Evolutionary conservation across 2,888 invertebrate species (phyloP).

Genomic region (Dyspetes luteomarginatus): DNA sequence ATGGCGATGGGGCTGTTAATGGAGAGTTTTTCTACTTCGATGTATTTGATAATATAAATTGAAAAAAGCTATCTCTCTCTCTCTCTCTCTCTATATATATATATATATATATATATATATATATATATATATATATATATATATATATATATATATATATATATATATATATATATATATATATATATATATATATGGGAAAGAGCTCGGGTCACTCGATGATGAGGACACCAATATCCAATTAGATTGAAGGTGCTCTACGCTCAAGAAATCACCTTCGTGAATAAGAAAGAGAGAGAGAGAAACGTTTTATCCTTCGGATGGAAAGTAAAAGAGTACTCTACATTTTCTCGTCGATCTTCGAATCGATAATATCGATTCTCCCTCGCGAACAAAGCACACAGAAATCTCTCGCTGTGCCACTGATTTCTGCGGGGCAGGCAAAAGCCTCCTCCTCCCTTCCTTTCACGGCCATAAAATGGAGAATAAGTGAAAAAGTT

Average conservation of each 20-base stretch:
- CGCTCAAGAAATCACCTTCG: slow-evolving; percentile 45
- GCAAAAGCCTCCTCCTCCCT: slow-evolving; percentile 36
- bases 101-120: neutral
- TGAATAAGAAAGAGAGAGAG: neutral
- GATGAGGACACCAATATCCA: slow-evolving; percentile 62
- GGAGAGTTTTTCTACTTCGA: slow-evolving; percentile 4
- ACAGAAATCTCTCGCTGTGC: slow-evolving; percentile 25
- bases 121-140: slow-evolving; percentile 1
- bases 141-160: neutral
- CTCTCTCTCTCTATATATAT: neutral
- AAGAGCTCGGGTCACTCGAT: slow-evolving; percentile 45
- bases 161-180: neutral
- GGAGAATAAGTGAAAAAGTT: slow-evolving; percentile 64
- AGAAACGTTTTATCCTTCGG: slow-evolving; percentile 14
- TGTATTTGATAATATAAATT: slow-evolving; percentile 49
- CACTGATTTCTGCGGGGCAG: slow-evolving; percentile 23
- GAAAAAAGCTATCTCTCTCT: slow-evolving; percentile 5
- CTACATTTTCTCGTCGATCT: slow-evolving; percentile 46
- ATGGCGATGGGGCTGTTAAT: slow-evolving; percentile 20
- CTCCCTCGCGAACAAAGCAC: neutral
- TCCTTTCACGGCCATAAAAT: slow-evolving; percentile 35
- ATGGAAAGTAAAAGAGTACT: neutral
- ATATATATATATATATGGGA: slow-evolving; percentile 3
- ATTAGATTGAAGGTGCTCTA: slow-evolving; percentile 51
- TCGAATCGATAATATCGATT: slow-evolving; percentile 59